Evolutionary conservation across 2,797 vertebrate genomes (phyloP), one percentile per base, ranked within the genome.

Genomic region (Pyrocephalus nanus): DNA sequence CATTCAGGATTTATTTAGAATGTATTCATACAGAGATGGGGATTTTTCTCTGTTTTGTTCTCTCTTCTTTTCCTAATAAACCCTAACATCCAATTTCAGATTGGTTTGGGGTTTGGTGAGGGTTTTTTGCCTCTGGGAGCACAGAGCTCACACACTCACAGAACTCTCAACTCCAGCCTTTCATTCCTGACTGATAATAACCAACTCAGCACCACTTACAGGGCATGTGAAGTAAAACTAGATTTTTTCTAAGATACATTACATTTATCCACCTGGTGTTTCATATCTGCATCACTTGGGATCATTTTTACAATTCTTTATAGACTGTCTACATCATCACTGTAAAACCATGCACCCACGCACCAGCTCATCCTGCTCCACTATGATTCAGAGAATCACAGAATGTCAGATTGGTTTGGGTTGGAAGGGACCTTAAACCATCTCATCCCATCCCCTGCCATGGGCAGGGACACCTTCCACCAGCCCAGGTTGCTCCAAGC

Each of bases 1-100:
- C 74, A 67, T 45, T 81, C 45, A 48, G 77, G 76, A 92, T 88
- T 88, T 90, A 93, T 93, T 90, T 77, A 92, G 76, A 77, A 93
- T 20, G 65, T 12, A 92, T 88, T 86, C 80, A 74, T 3, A 45
- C 5, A 77, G 53, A 80, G 73, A 64, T 25, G 53, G 45, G 38
- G 76, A 80, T 74, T 86, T 51, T 81, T 34, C 58, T 71, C 65
- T 25, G 18, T 27, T 91, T 88, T 90, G 15, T 74, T 91, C 75
- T 88, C 72, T 79, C 60, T 92, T 72, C 61, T 83, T 70, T 92
- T 78, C 67, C 72, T 86, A 88, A 92, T 42, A 93, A 90, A 86
- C 18, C 69, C 53, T 57, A 67, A 88, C 50, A 57, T 76, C 79
- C 18, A 17, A 77, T 90, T 67, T 43, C 29, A 50, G 50, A 73